Base-by-base conservation (phyloP, 2,888 invertebrate genomes). In the Gastracanthus pulcherrimus region DNA sequence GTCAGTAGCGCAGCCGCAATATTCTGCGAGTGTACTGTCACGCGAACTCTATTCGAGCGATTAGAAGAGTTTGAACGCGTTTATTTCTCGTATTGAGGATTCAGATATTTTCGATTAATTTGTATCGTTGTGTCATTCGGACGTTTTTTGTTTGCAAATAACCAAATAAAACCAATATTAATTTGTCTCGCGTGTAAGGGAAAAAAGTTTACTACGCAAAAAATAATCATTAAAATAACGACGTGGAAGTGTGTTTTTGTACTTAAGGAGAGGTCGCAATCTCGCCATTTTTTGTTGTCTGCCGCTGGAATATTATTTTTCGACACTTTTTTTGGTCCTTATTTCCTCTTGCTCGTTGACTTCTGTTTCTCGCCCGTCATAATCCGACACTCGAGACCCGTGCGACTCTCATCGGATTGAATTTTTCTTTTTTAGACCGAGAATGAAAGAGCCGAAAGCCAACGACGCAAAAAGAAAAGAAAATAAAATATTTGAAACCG, bases 321-420 rank as follows among this genome's bases (percentile, higher is more conserved):
- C 45, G 67, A 41, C 55, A 31, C 34, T 23, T 60, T 38, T 76
- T 48, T 58, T 34, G 19, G n/a, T 36, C 36, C 48, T 48, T 66
- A 34, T 41, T 66, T 29, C 23, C 76, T 76, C 41, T 76, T 58
- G 11, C 67, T 67, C 6, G 36, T 34, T 51, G 31, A 51, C 36
- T 36, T 34, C 60, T 34, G 34, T 67, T 13, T 31, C 19, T 31
- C 29, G 58, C 41, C 41, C 45, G 34, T 76, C 23, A 69, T 45
- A 76, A 69, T 58, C 26, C 19, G 76, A 76, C 67, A 76, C 58
- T 69, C 41, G 45, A 67, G 76, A 41, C 19, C 3, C 76, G 29
- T 11, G 55, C n/a, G 76, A 66, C 13, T 74, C 48, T 69, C 62
- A 34, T 62, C 72, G 45, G 19, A 38, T 67, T 19, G 75, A 66